phyloP scores from a whole-genome alignment of 2,888 invertebrate genomes.

The Rhamphomyia laevipes region DNA sequence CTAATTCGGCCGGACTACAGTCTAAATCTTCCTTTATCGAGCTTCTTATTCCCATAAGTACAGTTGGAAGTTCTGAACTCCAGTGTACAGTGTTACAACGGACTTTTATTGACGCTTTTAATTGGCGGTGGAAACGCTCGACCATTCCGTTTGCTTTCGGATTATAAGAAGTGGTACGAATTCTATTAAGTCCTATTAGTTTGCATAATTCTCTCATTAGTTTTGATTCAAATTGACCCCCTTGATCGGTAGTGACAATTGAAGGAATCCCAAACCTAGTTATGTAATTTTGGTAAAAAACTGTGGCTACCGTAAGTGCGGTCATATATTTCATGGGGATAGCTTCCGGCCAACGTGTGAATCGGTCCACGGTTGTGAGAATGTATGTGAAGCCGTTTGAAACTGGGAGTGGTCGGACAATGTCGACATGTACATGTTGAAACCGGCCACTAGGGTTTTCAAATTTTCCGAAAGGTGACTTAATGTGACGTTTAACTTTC shows the following conservation, averaged over 20 bases:
- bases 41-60: too few relatives aligned
- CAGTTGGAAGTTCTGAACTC: too few relatives aligned
- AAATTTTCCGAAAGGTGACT: not conserved
- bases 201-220: constrained; percentile 15
- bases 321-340: not conserved
- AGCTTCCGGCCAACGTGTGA: constrained; percentile 1
- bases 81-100: too few relatives aligned
- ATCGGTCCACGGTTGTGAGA: not conserved
- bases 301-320: not conserved
- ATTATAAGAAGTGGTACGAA: constrained; percentile 24
- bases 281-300: too few relatives aligned
- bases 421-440: not conserved
- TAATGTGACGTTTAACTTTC: not conserved
- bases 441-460: too few relatives aligned
- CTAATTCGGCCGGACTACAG: too few relatives aligned
- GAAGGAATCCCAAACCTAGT: not conserved
- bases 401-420: not conserved
- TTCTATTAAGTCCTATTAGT: constrained; percentile 19
- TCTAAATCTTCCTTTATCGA: too few relatives aligned
- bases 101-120: constrained; percentile 28
- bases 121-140: constrained; percentile 29
- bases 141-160: constrained; percentile 30
- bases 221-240: too few relatives aligned
- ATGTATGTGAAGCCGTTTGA: not conserved
- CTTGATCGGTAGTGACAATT: constrained; percentile 11